Conservation (phyloP, 2,113 vertebrate genomes). For the Mirza zaza region DNA sequence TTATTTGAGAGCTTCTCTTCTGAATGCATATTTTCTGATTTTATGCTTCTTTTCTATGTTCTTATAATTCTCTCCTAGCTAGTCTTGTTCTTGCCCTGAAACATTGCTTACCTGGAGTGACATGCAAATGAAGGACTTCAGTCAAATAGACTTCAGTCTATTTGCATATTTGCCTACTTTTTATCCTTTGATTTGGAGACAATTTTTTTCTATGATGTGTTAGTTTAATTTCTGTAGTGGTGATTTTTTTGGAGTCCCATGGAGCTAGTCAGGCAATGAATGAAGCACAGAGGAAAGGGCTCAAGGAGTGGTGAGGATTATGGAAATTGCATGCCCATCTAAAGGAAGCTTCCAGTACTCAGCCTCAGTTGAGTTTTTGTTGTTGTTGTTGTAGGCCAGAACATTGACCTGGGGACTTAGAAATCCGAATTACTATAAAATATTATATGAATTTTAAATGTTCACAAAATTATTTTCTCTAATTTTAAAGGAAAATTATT, state of each 20-base stretch:
- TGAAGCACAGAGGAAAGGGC: not conserved
- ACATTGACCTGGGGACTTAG: too few species aligned
- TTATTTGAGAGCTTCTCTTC: not conserved
- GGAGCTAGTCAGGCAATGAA: not conserved
- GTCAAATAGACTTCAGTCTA: not conserved
- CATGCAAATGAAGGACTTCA: not conserved
- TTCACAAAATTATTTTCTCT: not conserved
- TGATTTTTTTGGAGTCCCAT: not conserved
- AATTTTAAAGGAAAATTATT: not conserved
- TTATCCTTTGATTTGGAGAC: not conserved
- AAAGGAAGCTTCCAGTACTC: not conserved
- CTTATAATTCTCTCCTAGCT: not conserved
- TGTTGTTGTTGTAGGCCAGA: not conserved
- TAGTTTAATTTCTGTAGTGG: not conserved
- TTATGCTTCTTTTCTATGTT: not conserved
- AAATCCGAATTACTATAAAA: not conserved
- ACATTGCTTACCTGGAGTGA: not conserved
- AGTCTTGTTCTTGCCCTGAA: not conserved
- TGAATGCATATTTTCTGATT: not conserved
- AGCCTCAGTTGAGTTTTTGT: not conserved
- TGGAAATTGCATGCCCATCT: not conserved
- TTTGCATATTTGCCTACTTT: rapidly evolving
- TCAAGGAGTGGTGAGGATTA: rapidly evolving
- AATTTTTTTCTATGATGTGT: not conserved
- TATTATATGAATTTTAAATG: not conserved